Evolutionary conservation across 1,140 invertebrate species (phyloP), one percentile per base, ranked within the genome.

Genomic region (Pararge aegeria): DNA sequence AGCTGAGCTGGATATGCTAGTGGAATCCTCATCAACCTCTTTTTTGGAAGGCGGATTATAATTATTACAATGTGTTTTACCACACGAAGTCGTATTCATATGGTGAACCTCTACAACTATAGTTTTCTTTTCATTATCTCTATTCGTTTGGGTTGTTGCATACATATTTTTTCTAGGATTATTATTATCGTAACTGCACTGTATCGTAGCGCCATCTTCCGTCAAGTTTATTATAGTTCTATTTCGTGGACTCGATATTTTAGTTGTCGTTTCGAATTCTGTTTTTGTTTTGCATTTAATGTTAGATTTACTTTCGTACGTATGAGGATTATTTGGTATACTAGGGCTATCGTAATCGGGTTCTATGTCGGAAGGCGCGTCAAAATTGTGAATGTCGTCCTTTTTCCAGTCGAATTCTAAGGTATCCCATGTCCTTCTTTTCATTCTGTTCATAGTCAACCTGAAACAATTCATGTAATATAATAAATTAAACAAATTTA

Each of bases 151-250:
- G 40, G 73, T 78, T 4, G 73, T 50, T 3, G 66, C 34, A 64
- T 75, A 76, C 12, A 68, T 66, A 69, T 68, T 81, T 62, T 87
- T 89, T 34, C 72, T 81, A 42, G 73, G 64, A 12, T 75, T 74
- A 37, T 84, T 83, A 49, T 90, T 87, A 58, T 91, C 81, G 66
- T 90, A 89, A 78, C 92, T 93, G 73, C 92, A 93, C 67, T 92
- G 91, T 64, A 94, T 94, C 1, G 92, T 93, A 18, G 93, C 93
- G 21, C 93, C 93, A 51, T 93, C 93, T 82, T 93, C 93, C 5
- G 93, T 92, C 61, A 94, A 81, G 85, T 93, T 94, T 34, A 94
- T 94, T 57, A 94, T 94, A 0, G 93, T 94, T 66, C 92, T 91
- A 78, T 93, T 93, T 52, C 91, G 86, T 49, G 90, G 90, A 58